Evolutionary conservation across 2,797 vertebrate genomes (phyloP), one percentile per base, ranked within the genome.

Genomic region (Aphelocoma californica): DNA sequence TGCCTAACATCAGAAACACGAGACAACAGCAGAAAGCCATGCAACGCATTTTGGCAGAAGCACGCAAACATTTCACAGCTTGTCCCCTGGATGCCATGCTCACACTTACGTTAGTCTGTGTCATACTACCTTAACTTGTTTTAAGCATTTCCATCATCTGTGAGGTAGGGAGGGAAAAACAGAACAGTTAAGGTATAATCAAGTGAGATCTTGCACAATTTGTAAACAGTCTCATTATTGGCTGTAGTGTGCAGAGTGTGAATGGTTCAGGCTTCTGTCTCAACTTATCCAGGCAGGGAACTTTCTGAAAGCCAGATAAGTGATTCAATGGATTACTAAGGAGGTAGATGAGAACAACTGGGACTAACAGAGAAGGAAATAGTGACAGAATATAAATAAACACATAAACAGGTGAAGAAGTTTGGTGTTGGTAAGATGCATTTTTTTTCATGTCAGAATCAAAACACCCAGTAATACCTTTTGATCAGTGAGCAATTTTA

Each of bases 111-210:
- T 96, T 96, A 95, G 94, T 96, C 95, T 96, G 94, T 97, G 97
- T 96, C 96, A 98, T 40, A 97, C 97, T 98, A 98, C 97, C 98
- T 98, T 96, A 96, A 96, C 93, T 96, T 97, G 97, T 92, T 95
- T 97, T 98, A 98, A 97, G 98, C 98, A 98, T 98, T 98, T 97
- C 98, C 98, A 96, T 98, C 98, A 54, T 98, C 98, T 98, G 98
- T 94, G 96, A 97, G 96, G 96, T 97, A 97, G 92, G 97, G 91
- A 98, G 97, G 97, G 96, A 98, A 98, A 98, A 98, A 98, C 94
- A 98, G 83, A 98, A 97, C 24, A 84, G 96, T 98, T 98, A 97
- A 96, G 82, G 82, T 92, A 96, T 81, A 96, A 74, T 92, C 95
- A 92, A 90, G 85, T 69, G 93, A 94, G 93, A 94, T 95, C 77